Percentiles rank a stretch among this genome's conserved stretches.
Conservation (phyloP, 2,797 vertebrate genomes). For the Helarctos malayanus region DNA sequence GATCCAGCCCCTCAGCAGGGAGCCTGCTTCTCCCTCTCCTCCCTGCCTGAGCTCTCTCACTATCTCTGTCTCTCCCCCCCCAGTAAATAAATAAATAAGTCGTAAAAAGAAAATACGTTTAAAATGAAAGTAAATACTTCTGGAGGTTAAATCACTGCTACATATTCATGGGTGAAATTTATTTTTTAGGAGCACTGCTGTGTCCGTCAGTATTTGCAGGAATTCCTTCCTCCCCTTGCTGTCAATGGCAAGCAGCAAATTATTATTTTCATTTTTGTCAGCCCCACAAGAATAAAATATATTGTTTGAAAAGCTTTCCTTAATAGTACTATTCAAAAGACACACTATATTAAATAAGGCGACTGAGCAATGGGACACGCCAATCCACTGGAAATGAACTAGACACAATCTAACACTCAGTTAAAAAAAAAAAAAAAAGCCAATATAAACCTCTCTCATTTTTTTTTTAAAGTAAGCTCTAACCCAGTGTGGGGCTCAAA, state of each 20-base stretch:
- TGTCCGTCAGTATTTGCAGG: not conserved
- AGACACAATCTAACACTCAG: not conserved
- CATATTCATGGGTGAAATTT: constrained; percentile 13
- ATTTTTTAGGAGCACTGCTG: constrained; percentile 40
- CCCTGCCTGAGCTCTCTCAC: no score
- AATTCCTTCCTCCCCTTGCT: not conserved
- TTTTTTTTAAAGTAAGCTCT: not conserved
- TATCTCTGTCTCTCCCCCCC: no score
- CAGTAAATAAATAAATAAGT: not conserved
- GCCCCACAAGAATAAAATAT: constrained; percentile 35
- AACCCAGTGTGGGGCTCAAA: not conserved
- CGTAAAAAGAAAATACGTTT: not conserved
- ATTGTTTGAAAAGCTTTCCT: constrained; percentile 41
- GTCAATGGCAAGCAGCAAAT: not conserved
- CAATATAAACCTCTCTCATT: not conserved
- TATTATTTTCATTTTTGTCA: constrained; percentile 9
- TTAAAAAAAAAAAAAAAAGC: not conserved
- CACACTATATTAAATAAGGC: not conserved
- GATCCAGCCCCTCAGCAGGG: not conserved
- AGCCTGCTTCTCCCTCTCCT: no score
- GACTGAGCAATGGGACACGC: not conserved
- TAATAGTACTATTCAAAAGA: constrained; percentile 32
- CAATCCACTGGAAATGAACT: not conserved
- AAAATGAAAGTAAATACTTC: constrained; percentile 18
- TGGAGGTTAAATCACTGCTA: not conserved